These are phyloP conservation scores for Poeciliopsis presidionis DNA, from an alignment of 2,797 vertebrate species.

Conservation along the genomic window DNA sequence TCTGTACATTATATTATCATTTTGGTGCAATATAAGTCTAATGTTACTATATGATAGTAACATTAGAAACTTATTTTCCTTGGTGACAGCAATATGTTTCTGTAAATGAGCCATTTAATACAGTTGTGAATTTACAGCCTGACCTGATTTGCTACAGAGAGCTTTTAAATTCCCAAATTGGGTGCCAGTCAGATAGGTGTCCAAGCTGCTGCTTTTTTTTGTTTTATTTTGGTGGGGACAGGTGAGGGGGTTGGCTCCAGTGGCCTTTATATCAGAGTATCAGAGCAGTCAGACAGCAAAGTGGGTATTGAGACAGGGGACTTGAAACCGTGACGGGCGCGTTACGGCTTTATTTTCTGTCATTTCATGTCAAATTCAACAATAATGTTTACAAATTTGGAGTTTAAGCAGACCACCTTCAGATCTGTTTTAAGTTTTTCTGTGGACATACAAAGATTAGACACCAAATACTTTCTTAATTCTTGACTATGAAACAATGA, in stretches of 20 bases:
- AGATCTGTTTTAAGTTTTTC: not conserved
- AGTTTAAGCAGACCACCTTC: not conserved
- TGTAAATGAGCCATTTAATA: not conserved
- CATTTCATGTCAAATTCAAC: not conserved
- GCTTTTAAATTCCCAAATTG: not conserved
- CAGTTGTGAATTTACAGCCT: not conserved
- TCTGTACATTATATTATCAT: too few relatives aligned
- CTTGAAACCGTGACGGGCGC: too few relatives aligned
- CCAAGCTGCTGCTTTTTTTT: not conserved
- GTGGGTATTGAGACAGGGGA: too few relatives aligned
- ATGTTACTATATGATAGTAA: too few relatives aligned
- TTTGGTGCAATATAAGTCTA: too few relatives aligned
- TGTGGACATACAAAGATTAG: not conserved
- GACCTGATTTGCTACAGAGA: not conserved
- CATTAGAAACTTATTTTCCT: too few relatives aligned
- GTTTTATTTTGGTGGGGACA: too few relatives aligned
- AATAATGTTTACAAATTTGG: not conserved
- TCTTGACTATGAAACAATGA: not conserved
- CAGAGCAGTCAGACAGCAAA: too few relatives aligned
- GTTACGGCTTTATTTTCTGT: not conserved
- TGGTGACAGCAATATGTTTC: too few relatives aligned
- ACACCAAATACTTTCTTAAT: not conserved
- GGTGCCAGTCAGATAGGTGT: not conserved
- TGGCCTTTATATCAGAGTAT: too few relatives aligned
- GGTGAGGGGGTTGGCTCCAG: too few relatives aligned